These are phyloP conservation scores for Micromussa lordhowensis DNA, from an alignment of 92 coral and sea anemone species.

Conservation along the genomic window DNA sequence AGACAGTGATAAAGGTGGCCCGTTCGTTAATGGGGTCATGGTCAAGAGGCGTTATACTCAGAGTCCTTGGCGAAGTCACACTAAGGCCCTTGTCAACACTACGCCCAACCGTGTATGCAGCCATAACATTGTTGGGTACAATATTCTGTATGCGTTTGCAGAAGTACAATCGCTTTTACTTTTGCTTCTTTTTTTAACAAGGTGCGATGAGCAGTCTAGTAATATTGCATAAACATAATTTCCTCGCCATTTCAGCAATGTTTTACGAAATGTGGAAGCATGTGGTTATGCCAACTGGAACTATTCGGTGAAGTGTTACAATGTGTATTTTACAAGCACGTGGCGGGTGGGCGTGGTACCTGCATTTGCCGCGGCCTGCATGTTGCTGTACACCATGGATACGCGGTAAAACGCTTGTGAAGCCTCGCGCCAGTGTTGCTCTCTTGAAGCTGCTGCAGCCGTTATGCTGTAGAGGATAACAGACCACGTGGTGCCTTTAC, in stretches of 20 bases:
- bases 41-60: not conserved
- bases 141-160: not conserved
- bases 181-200: not conserved
- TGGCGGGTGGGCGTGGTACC: conserved; percentile 42
- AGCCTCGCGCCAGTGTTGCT: conserved; percentile 90
- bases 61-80: not conserved
- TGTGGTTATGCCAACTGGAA: no score
- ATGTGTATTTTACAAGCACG: not conserved
- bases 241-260: not conserved
- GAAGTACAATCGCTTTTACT: not conserved
- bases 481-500: conserved; percentile 79
- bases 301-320: no score
- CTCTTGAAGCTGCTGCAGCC: conserved; percentile 87
- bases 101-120: not conserved
- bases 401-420: conserved; percentile 91
- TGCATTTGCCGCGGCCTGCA: conserved; percentile 76
- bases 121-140: not conserved
- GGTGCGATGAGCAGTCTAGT: no score
- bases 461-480: conserved; percentile 75
- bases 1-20: not conserved
- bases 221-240: no score
- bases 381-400: conserved; percentile 85
- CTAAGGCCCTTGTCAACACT: not conserved
- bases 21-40: not conserved
- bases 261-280: not conserved